Conservation (phyloP, 2,888 invertebrate species). For the Adelognathus sp. region DNA sequence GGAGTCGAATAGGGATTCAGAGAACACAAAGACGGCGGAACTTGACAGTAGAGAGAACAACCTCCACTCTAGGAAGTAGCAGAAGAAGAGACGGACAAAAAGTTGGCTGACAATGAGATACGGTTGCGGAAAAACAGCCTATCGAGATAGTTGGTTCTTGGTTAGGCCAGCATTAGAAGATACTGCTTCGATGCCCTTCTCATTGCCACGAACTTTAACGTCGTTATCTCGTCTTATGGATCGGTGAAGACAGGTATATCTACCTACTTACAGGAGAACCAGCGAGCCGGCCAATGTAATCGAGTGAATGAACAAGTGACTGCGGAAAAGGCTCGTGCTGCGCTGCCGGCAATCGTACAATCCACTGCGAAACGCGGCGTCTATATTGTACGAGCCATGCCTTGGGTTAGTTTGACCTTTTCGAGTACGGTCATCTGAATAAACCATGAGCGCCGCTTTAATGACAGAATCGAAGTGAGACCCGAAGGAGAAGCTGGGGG, state of each 20-base stretch:
- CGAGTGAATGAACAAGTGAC: constrained; percentile 77
- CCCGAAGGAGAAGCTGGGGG: constrained; percentile 14
- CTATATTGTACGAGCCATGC: not conserved
- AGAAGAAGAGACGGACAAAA: constrained; percentile 4
- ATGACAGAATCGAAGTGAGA: constrained; percentile 72
- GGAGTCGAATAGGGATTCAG: too few species aligned
- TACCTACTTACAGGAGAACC: constrained; percentile 57
- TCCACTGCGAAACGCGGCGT: constrained; percentile 19
- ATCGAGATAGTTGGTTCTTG: constrained; percentile 52
- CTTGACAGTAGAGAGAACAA: constrained; percentile 22
- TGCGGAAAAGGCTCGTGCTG: constrained; percentile 67
- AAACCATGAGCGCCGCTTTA: constrained; percentile 76
- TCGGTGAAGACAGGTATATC: not conserved
- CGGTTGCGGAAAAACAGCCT: constrained; percentile 51
- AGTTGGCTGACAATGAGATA: constrained; percentile 34
- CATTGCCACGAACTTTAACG: constrained; percentile 16
- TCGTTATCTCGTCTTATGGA: constrained; percentile 25
- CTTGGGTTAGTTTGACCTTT: constrained; percentile 57
- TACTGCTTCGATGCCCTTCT: too few species aligned
- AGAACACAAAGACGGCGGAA: not conserved
- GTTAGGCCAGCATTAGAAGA: constrained; percentile 43
- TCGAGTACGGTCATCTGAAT: constrained; percentile 74
- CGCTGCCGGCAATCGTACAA: constrained; percentile 62
- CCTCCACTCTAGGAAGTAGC: not conserved
- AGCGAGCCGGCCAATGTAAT: constrained; percentile 68